A percentile compares a stretch with the other conserved stretches of the same genome.
These are phyloP conservation scores for Linepithema humile DNA, from an alignment of 1,140 invertebrate species.

Conservation along the genomic window DNA sequence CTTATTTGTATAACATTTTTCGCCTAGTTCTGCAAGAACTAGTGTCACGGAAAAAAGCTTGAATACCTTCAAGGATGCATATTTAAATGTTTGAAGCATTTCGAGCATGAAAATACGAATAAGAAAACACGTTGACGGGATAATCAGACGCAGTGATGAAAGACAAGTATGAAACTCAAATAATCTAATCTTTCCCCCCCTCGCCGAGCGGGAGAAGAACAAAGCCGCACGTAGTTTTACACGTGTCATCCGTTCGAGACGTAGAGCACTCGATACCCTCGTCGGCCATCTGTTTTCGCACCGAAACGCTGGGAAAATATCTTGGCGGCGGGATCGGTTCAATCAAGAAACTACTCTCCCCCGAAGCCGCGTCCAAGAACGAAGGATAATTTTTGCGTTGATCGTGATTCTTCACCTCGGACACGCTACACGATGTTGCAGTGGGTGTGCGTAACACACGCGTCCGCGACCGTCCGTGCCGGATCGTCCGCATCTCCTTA, in stretches of 20 bases:
- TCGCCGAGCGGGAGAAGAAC: neutral
- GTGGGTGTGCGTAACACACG: constrained; percentile 52
- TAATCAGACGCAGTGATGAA: neutral
- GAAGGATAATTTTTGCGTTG: constrained; percentile 64
- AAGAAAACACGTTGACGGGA: neutral
- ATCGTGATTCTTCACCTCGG: constrained; percentile 57
- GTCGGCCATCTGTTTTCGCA: constrained; percentile 32
- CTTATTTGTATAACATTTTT: neutral
- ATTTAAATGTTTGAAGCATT: neutral
- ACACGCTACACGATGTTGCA: constrained; percentile 62
- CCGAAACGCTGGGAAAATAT: constrained; percentile 34
- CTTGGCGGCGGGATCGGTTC: constrained; percentile 64
- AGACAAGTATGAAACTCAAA: no score
- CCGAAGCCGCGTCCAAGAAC: constrained; percentile 30
- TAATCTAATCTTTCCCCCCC: neutral
- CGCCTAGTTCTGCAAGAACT: neutral
- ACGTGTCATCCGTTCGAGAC: constrained; percentile 23
- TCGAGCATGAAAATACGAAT: neutral
- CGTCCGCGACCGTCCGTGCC: neutral
- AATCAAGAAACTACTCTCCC: constrained; percentile 53
- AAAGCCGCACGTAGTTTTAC: neutral
- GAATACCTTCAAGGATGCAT: neutral
- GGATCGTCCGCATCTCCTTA: constrained; percentile 30
- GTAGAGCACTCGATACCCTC: constrained; percentile 19
- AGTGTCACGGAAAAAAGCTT: neutral